Evolutionary conservation across 2,113 vertebrate genomes (phyloP).

Genomic region (Sceloporus tristichus): DNA sequence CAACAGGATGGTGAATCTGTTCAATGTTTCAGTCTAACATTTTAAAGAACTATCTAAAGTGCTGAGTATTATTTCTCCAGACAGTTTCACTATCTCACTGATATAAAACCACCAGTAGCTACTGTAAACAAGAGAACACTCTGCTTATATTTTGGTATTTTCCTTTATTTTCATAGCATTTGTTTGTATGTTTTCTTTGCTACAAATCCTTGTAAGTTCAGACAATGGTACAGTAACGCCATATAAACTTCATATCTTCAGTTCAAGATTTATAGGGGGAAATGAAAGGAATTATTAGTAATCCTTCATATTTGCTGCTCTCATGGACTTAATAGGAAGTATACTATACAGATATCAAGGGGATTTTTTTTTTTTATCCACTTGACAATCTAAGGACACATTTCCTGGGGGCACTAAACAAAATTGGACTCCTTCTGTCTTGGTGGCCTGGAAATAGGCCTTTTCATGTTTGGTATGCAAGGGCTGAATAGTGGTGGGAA

Average conservation of each 20-base stretch:
- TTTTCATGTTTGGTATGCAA: constrained; percentile 61
- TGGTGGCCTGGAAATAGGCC: constrained; percentile 54
- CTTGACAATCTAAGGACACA: constrained; percentile 65
- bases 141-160: too few species aligned
- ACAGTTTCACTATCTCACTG: too few species aligned
- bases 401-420: constrained; percentile 67
- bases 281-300: background rate
- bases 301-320: constrained; percentile 58
- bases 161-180: background rate
- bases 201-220: background rate
- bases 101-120: too few species aligned
- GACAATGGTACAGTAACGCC: background rate
- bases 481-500: constrained; percentile 63
- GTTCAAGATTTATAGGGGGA: background rate
- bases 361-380: constrained; percentile 72
- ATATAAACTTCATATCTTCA: background rate
- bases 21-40: too few species aligned
- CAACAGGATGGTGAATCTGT: too few species aligned
- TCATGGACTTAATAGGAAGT: constrained; percentile 60
- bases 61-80: too few species aligned
- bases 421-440: constrained; percentile 48
- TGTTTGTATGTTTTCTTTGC: background rate
- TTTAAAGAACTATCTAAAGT: too few species aligned
- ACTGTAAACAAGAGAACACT: too few species aligned
- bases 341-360: constrained; percentile 55